phyloP scores from a whole-genome alignment of 2,888 invertebrate species.

The Camponotus fellah region DNA sequence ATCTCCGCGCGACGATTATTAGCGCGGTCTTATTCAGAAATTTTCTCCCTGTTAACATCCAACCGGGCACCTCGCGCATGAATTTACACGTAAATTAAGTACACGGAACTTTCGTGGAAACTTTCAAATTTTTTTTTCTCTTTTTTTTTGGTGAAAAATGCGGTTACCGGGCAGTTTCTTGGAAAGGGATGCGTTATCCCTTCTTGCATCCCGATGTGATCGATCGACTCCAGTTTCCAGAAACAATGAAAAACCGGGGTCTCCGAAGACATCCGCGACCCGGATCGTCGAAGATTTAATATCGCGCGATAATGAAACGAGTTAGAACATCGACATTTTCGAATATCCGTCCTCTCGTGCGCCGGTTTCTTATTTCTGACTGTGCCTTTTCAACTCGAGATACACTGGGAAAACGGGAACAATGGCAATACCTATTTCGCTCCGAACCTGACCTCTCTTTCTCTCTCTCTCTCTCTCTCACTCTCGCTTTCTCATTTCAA shows the following conservation, averaged over 20 bases:
- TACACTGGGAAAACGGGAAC: conserved; percentile 56
- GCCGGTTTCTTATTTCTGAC: neutral
- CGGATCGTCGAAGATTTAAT: conserved; percentile 23
- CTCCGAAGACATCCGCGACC: neutral
- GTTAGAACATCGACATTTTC: neutral
- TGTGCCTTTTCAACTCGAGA: conserved; percentile 38
- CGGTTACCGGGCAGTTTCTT: conserved; percentile 3
- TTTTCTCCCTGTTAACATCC: conserved; percentile 27
- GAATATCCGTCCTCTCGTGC: neutral
- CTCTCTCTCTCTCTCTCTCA: neutral
- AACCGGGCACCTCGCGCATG: conserved; percentile 22
- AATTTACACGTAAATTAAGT: conserved; percentile 45
- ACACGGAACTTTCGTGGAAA: neutral
- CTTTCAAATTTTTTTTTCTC: conserved; percentile 37
- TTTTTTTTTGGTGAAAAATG: conserved; percentile 35
- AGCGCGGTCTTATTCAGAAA: neutral
- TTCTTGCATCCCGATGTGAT: neutral
- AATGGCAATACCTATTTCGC: conserved; percentile 33
- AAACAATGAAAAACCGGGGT: neutral
- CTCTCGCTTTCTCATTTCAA: conserved; percentile 55
- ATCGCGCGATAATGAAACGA: conserved; percentile 27
- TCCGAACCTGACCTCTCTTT: conserved; percentile 1
- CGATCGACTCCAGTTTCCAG: neutral
- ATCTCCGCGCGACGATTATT: neutral
- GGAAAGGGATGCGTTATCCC: conserved; percentile 1